Conservation (phyloP, 2,797 vertebrate genomes). For the Sebastiscus albofasciatus region DNA sequence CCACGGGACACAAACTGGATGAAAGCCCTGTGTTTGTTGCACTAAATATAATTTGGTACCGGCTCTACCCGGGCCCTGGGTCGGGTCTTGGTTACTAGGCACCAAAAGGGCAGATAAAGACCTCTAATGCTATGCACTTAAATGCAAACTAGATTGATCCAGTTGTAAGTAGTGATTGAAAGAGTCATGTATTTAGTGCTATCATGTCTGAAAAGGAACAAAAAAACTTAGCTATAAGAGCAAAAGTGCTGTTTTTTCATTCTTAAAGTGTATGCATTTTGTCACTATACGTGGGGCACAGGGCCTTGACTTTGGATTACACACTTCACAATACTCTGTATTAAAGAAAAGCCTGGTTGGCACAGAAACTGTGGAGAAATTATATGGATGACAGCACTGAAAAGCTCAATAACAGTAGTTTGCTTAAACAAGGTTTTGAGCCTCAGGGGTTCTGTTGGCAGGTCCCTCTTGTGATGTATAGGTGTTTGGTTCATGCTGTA, state of each 20-base stretch:
- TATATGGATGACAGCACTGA: background rate
- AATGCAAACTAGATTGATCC: background rate
- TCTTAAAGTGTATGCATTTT: background rate
- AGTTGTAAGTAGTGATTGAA: background rate
- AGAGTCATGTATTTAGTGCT: background rate
- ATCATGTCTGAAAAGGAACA: background rate
- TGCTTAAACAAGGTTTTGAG: slow-evolving; percentile 4
- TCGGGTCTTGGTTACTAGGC: background rate
- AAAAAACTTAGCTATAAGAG: background rate
- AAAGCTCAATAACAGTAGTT: slow-evolving; percentile 19
- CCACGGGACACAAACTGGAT: no score
- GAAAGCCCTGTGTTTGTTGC: no score
- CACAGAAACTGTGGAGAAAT: slow-evolving; percentile 6
- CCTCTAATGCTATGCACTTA: background rate
- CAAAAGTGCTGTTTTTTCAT: background rate
- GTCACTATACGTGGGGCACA: background rate
- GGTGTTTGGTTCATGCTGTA: slow-evolving; percentile 12
- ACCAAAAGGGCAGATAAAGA: background rate
- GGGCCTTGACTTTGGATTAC: background rate
- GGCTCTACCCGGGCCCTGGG: background rate
- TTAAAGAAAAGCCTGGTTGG: background rate
- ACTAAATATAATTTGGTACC: background rate
- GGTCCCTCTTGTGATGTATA: slow-evolving; percentile 13
- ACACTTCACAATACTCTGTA: background rate
- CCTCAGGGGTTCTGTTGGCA: slow-evolving; percentile 9